Conservation (phyloP, 2,888 invertebrate species). For the Stratiomys singularior region DNA sequence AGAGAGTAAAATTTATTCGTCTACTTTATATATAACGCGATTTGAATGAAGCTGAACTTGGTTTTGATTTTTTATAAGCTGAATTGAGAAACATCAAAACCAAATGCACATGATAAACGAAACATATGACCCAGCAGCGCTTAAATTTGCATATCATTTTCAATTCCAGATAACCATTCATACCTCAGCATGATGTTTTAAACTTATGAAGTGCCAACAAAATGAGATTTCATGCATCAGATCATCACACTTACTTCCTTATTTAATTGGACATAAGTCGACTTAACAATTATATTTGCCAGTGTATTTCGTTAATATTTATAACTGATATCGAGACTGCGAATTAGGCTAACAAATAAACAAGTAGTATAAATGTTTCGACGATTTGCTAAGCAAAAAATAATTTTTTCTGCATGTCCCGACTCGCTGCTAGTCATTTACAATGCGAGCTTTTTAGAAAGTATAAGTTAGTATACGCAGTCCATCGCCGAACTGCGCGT, state of each 20-base stretch:
- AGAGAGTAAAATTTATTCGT: no score
- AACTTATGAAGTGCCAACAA: not conserved
- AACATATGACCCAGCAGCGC: no score
- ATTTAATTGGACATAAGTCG: conserved; percentile 21
- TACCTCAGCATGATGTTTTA: no score
- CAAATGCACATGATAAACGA: no score
- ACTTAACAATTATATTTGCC: conserved; percentile 4
- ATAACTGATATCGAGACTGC: conserved; percentile 30
- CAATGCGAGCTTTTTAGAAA: conserved; percentile 28
- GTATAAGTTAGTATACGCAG: not conserved
- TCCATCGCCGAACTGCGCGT: conserved; percentile 22
- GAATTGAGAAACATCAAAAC: no score
- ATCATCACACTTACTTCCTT: conserved; percentile 20
- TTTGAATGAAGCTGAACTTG: no score
- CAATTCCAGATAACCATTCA: no score
- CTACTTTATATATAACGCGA: no score
- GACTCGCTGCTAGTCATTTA: conserved; percentile 9
- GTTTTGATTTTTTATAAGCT: no score
- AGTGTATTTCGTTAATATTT: conserved; percentile 16
- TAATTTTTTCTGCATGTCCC: not conserved
- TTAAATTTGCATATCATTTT: no score
- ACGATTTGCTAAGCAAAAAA: not conserved
- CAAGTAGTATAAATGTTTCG: not conserved
- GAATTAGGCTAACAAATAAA: conserved; percentile 33
- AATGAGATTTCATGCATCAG: not conserved